These are phyloP conservation scores for Poecilus cupreus DNA, from an alignment of 2,888 invertebrate genomes.

Conservation along the genomic window DNA sequence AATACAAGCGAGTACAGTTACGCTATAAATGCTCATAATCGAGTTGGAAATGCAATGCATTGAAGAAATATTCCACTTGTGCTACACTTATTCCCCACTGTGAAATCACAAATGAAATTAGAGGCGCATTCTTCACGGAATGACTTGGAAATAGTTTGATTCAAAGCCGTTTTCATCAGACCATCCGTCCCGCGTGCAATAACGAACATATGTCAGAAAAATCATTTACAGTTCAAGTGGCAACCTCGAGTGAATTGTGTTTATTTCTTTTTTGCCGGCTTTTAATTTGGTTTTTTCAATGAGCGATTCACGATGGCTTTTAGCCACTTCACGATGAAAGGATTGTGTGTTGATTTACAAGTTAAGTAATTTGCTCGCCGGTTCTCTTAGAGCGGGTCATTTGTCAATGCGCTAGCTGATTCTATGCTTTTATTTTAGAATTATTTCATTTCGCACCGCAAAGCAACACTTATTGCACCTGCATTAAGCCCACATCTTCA, in stretches of 20 bases:
- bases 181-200: neutral
- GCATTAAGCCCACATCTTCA: too few species aligned
- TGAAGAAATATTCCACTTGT: constrained; percentile 17
- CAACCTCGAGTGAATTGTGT: neutral
- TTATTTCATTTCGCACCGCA: neutral
- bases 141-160: constrained; percentile 34
- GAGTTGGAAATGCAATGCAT: neutral
- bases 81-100: constrained; percentile 35
- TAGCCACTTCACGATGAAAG: neutral
- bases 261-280: constrained; percentile 6
- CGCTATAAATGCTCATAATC: constrained; percentile 30
- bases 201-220: constrained; percentile 47
- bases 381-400: neutral
- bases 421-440: neutral
- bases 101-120: constrained; percentile 45
- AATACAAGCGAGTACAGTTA: constrained; percentile 35
- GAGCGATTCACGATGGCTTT: neutral
- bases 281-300: constrained; percentile 20
- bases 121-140: constrained; percentile 26
- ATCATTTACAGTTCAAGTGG: constrained; percentile 46
- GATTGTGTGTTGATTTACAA: constrained; percentile 22
- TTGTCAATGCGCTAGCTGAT: neutral
- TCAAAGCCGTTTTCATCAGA: neutral
- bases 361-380: constrained; percentile 7
- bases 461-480: neutral